Evolutionary conservation across 2,797 vertebrate genomes (phyloP), one percentile per base, ranked within the genome.

Genomic region (Synaphobranchus kaupii): DNA sequence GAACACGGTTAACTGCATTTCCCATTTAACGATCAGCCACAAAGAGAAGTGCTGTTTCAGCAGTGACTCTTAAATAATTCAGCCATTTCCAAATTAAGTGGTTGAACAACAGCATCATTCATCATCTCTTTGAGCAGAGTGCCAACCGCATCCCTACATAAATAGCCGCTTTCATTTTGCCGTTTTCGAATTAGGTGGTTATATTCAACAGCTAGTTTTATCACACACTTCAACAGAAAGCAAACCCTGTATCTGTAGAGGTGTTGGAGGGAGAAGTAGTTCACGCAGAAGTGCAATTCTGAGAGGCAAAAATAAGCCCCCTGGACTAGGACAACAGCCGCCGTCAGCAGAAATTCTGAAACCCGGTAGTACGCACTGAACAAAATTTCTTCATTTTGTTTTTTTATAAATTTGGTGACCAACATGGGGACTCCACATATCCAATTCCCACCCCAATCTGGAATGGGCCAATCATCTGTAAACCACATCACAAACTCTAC

Each of bases 1-100:
- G 78, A 63, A 83, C 52, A 25, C 15, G 54, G 13, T 81, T 81
- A 86, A 86, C 7, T 25, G 7, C 54, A 81, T 66, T 52, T 54
- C 28, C 48, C 54, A 82, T 63, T 50, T 48, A 28, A 31, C 28
- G 39, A 86, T 81, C 39, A 63, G 58, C 73, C 25, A 48, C 28
- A 48, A 34, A 50, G 56, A 71, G 31, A 63, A 28, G 44, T 44
- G 44, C 56, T 17, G 63, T 48, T 68, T 85, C 25, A 25, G 15
- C 28, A 44, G 22, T n/a, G 12, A 68, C 5, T 50, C 73, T 85
- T 39, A 58, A 60, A 84, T n/a, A 56, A 17, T 58, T 28, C 81
- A 83, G 48, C 15, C 73, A 47, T 78, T 25, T 81, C 13, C 22
- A 28, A n/a, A 81, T 50, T 25, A 48, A 50, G 73, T 39, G 73